A percentile compares a stretch with the other conserved stretches of the same genome.
Evolutionary conservation across 2,797 vertebrate genomes (phyloP).

Genomic region (Enteromius radiatus): DNA sequence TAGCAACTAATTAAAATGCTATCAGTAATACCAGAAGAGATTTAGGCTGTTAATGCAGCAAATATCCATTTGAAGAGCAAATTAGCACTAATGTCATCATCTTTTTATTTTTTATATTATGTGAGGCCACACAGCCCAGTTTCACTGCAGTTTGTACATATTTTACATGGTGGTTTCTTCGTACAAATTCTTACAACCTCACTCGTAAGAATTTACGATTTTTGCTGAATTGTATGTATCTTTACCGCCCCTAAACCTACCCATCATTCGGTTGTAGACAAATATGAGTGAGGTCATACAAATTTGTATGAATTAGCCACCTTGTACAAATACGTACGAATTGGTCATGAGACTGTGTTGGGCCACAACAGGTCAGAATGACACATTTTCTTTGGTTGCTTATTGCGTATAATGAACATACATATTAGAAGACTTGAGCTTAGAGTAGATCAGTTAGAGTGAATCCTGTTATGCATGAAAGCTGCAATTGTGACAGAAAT

Average conservation of each 20-base stretch:
- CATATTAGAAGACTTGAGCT: background rate
- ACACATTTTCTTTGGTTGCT: background rate
- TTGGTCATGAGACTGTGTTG: too few relatives aligned
- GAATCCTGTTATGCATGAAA: conserved; percentile 25
- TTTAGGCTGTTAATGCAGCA: conserved; percentile 1
- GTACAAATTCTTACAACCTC: too few relatives aligned
- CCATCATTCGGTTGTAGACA: too few relatives aligned
- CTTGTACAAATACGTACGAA: too few relatives aligned
- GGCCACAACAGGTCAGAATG: background rate
- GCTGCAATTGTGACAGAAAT: conserved; percentile 42
- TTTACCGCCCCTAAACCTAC: too few relatives aligned
- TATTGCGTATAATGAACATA: background rate
- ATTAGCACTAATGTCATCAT: conserved; percentile 11
- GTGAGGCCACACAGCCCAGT: background rate
- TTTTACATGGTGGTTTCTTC: too few relatives aligned
- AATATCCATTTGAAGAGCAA: conserved; percentile 9
- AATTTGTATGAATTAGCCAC: too few relatives aligned
- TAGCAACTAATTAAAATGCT: conserved; percentile 37
- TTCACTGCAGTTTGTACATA: too few relatives aligned
- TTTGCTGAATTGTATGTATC: too few relatives aligned
- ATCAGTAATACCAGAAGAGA: conserved; percentile 17
- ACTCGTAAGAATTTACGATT: too few relatives aligned
- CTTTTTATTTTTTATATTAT: background rate
- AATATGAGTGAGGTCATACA: too few relatives aligned
- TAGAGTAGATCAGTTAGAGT: background rate